These are phyloP conservation scores for Drosophila helvetica DNA, from an alignment of 2,888 invertebrate species.

Conservation along the genomic window DNA sequence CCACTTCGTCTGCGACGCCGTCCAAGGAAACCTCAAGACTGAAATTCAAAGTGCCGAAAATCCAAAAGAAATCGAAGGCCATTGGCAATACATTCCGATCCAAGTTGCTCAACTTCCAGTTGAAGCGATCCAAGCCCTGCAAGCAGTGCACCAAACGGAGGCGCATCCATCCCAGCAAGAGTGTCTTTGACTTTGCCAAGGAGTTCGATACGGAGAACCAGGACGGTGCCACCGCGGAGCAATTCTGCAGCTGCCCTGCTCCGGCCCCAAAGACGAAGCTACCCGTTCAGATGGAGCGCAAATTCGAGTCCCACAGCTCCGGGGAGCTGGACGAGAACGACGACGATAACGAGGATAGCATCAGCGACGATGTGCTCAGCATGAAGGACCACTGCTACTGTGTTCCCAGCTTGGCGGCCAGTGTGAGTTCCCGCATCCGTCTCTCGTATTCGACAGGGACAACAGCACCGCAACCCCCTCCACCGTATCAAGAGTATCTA, in stretches of 20 bases:
- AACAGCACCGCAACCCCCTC: constrained; percentile 28
- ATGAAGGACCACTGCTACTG: constrained; percentile 83
- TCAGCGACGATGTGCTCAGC: constrained; percentile 80
- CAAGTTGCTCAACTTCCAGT: constrained; percentile 81
- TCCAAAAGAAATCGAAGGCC: constrained; percentile 82
- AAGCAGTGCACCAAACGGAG: constrained; percentile 82
- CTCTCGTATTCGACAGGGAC: constrained; percentile 32
- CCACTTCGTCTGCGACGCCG: constrained; percentile 65
- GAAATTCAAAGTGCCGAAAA: constrained; percentile 82
- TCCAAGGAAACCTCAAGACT: constrained; percentile 79
- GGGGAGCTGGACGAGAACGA: constrained; percentile 59
- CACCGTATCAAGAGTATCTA: constrained; percentile 35
- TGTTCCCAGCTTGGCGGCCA: constrained; percentile 82
- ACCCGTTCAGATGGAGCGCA: constrained; percentile 48
- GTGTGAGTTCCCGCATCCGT: constrained; percentile 79
- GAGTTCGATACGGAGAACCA: constrained; percentile 70
- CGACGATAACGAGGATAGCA: constrained; percentile 64
- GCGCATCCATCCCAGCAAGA: constrained; percentile 82
- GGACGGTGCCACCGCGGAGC: constrained; percentile 49
- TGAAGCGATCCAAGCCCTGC: constrained; percentile 79
- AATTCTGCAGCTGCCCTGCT: constrained; percentile 80
- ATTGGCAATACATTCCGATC: constrained; percentile 83
- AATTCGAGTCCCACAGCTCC: constrained; percentile 60
- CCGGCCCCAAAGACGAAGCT: constrained; percentile 28
- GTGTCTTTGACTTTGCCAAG: constrained; percentile 82